Conservation (phyloP, 30 jellyfish, hydroid and myxozoan genomes). For the Aurelia sp. region DNA sequence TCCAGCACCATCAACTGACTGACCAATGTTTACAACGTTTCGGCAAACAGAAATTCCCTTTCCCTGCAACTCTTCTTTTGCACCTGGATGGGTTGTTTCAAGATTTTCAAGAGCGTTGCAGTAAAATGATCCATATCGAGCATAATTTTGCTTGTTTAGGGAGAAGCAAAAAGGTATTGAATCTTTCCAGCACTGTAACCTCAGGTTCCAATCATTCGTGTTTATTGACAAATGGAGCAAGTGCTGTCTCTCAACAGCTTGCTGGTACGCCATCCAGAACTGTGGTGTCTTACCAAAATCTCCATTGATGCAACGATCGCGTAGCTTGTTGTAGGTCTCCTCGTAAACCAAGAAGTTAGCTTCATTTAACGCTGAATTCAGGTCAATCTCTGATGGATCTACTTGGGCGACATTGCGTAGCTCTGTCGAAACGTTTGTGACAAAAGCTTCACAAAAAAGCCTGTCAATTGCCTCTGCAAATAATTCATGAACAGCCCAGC, state of each 20-base stretch:
- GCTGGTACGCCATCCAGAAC: background rate
- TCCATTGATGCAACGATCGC: no score
- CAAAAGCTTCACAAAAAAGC: background rate
- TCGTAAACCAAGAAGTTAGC: no score
- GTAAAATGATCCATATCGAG: slow-evolving; percentile 20
- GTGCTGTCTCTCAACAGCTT: slow-evolving; percentile 13
- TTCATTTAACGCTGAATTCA: no score
- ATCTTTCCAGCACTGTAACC: slow-evolving; percentile 5
- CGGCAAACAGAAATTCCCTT: slow-evolving; percentile 34
- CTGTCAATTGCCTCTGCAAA: slow-evolving; percentile 33
- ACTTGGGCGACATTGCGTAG: background rate
- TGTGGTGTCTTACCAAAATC: slow-evolving; percentile 20
- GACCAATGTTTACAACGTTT: no score
- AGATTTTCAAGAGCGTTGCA: slow-evolving; percentile 8
- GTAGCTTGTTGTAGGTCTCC: background rate
- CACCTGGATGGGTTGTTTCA: no score
- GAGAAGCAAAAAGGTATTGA: slow-evolving; percentile 7
- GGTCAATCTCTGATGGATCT: background rate
- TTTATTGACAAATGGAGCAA: no score
- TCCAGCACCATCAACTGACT: no score
- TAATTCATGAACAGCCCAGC: slow-evolving; percentile 46
- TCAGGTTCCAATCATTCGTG: background rate
- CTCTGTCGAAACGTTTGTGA: background rate
- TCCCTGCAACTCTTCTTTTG: background rate
- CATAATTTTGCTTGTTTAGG: slow-evolving; percentile 17